Evolutionary conservation across 2,113 vertebrate species (phyloP).

Genomic region (Cochlearius cochlearius): DNA sequence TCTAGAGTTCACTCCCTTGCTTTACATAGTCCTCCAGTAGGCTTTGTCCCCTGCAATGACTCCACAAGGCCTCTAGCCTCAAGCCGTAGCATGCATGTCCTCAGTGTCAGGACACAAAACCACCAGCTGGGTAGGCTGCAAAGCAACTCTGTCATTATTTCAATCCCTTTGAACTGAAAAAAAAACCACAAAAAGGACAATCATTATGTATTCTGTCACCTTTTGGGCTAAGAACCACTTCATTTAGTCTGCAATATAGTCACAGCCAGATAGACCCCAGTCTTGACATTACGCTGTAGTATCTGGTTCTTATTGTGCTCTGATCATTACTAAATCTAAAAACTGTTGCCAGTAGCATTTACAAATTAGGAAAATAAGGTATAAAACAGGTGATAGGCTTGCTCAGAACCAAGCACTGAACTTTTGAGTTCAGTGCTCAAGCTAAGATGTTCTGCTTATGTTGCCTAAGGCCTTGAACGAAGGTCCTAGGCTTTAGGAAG

Average conservation of each 20-base stretch:
- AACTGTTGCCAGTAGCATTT: neutral
- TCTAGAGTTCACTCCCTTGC: neutral
- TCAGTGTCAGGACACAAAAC: neutral
- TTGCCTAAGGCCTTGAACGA: neutral
- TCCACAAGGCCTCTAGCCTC: neutral
- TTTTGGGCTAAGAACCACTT: neutral
- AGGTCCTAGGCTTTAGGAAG: neutral
- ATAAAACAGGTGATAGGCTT: neutral
- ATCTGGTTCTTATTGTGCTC: neutral
- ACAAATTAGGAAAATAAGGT: neutral
- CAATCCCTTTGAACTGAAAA: neutral
- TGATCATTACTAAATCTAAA: neutral
- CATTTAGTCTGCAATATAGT: neutral
- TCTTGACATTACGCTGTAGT: neutral
- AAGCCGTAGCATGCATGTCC: neutral
- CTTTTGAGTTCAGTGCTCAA: neutral
- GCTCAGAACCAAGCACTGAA: neutral
- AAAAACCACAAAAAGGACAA: neutral
- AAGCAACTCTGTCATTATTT: neutral
- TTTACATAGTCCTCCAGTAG: neutral
- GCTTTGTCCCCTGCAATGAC: neutral
- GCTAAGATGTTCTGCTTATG: neutral
- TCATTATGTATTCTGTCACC: neutral
- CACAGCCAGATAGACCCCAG: neutral
- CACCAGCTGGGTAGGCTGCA: neutral